phyloP scores from a whole-genome alignment of 2,113 vertebrate genomes.

The Myiopsitta monachus region DNA sequence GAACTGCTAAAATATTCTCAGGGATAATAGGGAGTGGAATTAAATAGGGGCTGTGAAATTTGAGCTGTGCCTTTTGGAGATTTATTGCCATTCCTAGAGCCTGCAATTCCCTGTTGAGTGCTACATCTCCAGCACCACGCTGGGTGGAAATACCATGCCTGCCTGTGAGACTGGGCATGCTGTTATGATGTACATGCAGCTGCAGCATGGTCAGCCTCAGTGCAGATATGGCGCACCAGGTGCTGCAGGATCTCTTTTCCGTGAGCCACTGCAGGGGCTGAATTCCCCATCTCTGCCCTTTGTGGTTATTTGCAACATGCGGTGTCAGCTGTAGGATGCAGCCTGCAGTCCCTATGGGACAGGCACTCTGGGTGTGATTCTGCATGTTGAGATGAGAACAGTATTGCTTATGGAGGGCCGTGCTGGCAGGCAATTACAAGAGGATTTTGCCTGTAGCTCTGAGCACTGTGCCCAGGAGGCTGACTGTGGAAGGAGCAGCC shows the following conservation, averaged over 20 bases:
- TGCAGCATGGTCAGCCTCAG: background rate
- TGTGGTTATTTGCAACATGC: background rate
- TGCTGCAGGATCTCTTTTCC: background rate
- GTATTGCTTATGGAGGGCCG: background rate
- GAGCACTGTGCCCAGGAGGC: background rate
- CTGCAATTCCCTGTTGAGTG: background rate
- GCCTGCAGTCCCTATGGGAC: background rate
- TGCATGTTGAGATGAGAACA: background rate
- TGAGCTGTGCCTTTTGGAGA: background rate
- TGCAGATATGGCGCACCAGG: background rate
- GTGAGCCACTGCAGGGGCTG: rapidly evolving
- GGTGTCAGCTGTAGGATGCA: background rate
- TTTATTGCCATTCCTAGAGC: background rate
- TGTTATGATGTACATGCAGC: background rate
- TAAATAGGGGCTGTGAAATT: slow-evolving; percentile 8
- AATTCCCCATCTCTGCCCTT: background rate
- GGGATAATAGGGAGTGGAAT: background rate
- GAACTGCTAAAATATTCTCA: slow-evolving; percentile 21
- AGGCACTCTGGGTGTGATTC: background rate
- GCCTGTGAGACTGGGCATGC: background rate
- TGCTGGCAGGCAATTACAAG: background rate
- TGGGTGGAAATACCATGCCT: background rate
- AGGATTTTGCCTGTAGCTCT: background rate
- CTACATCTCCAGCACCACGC: background rate
- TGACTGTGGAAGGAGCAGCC: background rate